A percentile compares a stretch with the other conserved stretches of the same genome.
Conservation (phyloP, 92 coral and sea anemone genomes). For the Phenganax marumi region DNA sequence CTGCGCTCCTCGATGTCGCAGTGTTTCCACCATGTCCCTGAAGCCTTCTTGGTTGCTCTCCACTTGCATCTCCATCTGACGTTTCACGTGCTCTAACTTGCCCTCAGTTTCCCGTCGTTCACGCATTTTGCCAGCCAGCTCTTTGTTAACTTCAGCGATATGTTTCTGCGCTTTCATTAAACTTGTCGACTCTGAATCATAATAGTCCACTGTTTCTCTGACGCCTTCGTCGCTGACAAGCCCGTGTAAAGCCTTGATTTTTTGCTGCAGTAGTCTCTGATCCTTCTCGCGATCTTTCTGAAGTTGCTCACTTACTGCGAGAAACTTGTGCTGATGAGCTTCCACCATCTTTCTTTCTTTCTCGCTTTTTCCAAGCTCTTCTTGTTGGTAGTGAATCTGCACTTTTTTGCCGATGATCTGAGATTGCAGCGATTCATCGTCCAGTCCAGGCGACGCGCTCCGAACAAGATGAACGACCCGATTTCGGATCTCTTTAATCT, state of each 20-base stretch:
- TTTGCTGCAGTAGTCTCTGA: slow-evolving; percentile 12
- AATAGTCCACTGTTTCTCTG: background rate
- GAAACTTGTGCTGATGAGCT: slow-evolving; percentile 9
- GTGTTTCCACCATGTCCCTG: slow-evolving; percentile 52
- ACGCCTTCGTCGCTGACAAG: background rate
- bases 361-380: slow-evolving; percentile 15
- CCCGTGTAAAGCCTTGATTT: slow-evolving; percentile 3
- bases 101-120: slow-evolving; percentile 28
- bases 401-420: slow-evolving; percentile 32
- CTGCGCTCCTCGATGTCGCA: slow-evolving; percentile 57
- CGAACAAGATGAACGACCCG: slow-evolving; percentile 20
- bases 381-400: slow-evolving; percentile 41
- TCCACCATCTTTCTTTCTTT: slow-evolving; percentile 4
- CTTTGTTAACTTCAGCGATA: slow-evolving; percentile 4
- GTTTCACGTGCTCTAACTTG: slow-evolving; percentile 12
- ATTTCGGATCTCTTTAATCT: background rate
- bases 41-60: slow-evolving; percentile 35
- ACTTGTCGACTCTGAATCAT: slow-evolving; percentile 28
- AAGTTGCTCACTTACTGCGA: background rate
- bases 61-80: slow-evolving; percentile 30
- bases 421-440: slow-evolving; percentile 29
- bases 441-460: slow-evolving; percentile 14
- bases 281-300: slow-evolving; percentile 19
- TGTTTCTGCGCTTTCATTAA: slow-evolving; percentile 3
- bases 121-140: slow-evolving; percentile 3